Evolutionary conservation across 2,113 vertebrate genomes (phyloP), one percentile per base, ranked within the genome.

Genomic region (Rhinolophus sinicus): DNA sequence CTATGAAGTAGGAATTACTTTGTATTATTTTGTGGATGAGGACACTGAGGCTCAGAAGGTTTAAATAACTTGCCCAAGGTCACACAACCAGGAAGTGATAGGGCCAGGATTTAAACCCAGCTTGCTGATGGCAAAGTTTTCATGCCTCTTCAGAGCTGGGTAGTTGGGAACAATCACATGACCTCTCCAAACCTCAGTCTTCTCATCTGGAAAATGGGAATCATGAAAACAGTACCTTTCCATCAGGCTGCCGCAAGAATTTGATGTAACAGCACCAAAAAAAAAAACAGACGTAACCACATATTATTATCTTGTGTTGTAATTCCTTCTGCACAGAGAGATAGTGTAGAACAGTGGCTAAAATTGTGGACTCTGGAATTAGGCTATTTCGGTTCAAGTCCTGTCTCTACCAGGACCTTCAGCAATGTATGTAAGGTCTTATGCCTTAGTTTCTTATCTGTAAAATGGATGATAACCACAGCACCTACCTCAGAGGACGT

Each of bases 111-210:
- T 75, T n/a, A 58, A 52, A n/a, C 40, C 13, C 19, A 62, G 4
- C 24, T 54, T 7, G 0, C 21, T 8, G 33, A 38, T 24, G 10
- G 64, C 33, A 14, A 54, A 54, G 18, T 30, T 64, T 62, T 47
- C 44, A 3, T 0, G 8, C 67, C 40, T 88, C 60, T 91, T 38
- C 52, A 33, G 69, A 47, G 76, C 82, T 47, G 1, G 15, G 80
- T 38, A 33, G 15, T n/a, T 4, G 6, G 30, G 40, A 2, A 2
- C 12, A 28, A 60, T 52, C 80, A 18, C 0, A 0, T 72, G 60
- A 38, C 18, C 44, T 40, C 62, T 38, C 4, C 22, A 78, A 10
- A 52, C 44, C 56, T 52, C n/a, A 62, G 19, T 86, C 73, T 91
- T 35, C 64, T 62, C 26, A 28, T 70, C n/a, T 54, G 12, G 1